Percentiles rank a stretch among this genome's conserved stretches.
phyloP scores from a whole-genome alignment of 2,113 vertebrate genomes.

The Dendrocopos noguchii region DNA sequence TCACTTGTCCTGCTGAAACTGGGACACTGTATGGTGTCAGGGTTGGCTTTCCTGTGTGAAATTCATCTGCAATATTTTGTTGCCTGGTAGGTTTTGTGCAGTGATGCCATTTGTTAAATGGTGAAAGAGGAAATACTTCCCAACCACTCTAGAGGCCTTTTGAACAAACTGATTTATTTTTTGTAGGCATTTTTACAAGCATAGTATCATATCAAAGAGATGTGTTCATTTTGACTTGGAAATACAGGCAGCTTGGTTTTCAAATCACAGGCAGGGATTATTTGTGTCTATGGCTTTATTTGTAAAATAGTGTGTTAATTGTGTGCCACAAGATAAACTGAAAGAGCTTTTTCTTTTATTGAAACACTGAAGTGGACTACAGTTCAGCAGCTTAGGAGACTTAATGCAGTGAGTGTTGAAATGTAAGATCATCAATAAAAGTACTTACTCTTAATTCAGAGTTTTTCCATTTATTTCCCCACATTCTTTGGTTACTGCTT shows the following conservation, averaged over 20 bases:
- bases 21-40: background rate
- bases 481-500: background rate
- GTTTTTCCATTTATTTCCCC: slow-evolving; percentile 1
- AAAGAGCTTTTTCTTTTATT: background rate
- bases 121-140: background rate
- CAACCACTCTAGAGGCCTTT: background rate
- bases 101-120: background rate
- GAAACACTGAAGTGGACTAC: background rate
- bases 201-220: background rate
- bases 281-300: background rate
- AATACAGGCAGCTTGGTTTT: background rate
- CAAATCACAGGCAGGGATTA: background rate
- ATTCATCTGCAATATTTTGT: slow-evolving; percentile 4
- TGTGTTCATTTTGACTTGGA: slow-evolving; percentile 1
- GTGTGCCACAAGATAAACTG: background rate
- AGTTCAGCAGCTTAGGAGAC: background rate
- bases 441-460: background rate
- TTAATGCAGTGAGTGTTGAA: background rate
- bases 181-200: slow-evolving; percentile 16
- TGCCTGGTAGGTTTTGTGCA: slow-evolving; percentile 2
- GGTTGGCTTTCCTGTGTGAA: background rate
- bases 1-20: background rate
- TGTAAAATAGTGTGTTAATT: background rate
- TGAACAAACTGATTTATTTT: background rate
- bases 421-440: slow-evolving; percentile 41